phyloP scores from a whole-genome alignment of 2,797 vertebrate species.

The Rousettus madagascariensis region DNA sequence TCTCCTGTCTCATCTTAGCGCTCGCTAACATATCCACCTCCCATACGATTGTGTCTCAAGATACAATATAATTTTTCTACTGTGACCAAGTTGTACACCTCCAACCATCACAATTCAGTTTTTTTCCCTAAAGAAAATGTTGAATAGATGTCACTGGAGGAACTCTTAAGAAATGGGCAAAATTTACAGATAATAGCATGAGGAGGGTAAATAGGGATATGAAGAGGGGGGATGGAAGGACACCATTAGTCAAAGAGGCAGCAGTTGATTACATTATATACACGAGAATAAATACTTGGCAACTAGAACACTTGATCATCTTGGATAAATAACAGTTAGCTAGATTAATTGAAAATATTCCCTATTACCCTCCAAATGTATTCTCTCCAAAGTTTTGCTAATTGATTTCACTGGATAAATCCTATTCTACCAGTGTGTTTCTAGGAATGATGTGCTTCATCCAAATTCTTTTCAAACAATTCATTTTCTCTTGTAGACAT shows the following conservation, averaged over 20 bases:
- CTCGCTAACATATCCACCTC: not conserved
- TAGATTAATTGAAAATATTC: slow-evolving; percentile 14
- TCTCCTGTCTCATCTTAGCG: not conserved
- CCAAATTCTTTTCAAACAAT: not conserved
- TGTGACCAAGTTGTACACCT: not conserved
- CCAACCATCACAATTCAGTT: not conserved
- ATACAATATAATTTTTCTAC: not conserved
- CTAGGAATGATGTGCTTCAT: not conserved
- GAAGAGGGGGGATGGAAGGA: not conserved
- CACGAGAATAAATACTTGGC: not conserved
- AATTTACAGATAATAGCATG: not conserved
- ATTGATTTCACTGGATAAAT: not conserved
- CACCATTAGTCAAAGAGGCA: not conserved
- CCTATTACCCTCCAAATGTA: not conserved
- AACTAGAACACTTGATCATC: not conserved
- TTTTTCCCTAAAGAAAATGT: not conserved
- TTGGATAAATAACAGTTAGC: not conserved
- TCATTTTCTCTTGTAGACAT: not conserved
- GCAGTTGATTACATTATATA: not conserved
- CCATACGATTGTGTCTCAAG: not conserved
- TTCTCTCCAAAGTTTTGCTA: not conserved
- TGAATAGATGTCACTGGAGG: not conserved
- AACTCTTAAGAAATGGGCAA: not conserved
- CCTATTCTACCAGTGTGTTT: not conserved
- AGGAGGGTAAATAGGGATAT: not conserved